A percentile compares a stretch with the other conserved stretches of the same genome.
These are phyloP conservation scores for Odontesthes bonariensis DNA, from an alignment of 2,113 vertebrate species.

Conservation along the genomic window DNA sequence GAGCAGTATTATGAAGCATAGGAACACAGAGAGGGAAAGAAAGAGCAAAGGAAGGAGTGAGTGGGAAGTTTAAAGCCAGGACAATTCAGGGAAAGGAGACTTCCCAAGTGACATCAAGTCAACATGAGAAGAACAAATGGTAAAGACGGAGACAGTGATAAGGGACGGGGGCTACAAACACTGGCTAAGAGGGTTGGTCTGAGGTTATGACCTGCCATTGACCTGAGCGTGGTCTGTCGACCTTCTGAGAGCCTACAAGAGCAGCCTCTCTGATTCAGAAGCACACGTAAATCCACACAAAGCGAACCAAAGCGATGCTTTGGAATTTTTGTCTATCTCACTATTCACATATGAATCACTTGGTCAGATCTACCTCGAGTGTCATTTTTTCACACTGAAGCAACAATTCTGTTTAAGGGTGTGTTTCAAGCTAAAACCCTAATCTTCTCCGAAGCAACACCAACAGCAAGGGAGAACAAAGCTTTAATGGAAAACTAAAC, in stretches of 20 bases:
- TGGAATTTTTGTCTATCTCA: too few relatives aligned
- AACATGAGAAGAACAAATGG: slow-evolving; percentile 25
- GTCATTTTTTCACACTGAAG: too few relatives aligned
- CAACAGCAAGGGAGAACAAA: too few relatives aligned
- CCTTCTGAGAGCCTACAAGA: slow-evolving; percentile 19
- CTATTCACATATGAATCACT: too few relatives aligned
- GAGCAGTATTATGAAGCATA: slow-evolving; percentile 58
- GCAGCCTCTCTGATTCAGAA: slow-evolving; percentile 9
- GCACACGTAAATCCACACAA: neutral
- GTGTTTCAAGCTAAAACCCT: too few relatives aligned
- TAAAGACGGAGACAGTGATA: slow-evolving; percentile 23
- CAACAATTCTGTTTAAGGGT: too few relatives aligned
- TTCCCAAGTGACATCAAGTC: slow-evolving; percentile 18
- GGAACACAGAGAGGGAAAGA: slow-evolving; percentile 64
- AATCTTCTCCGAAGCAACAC: too few relatives aligned
- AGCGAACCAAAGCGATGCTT: too few relatives aligned
- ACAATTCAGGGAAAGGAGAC: slow-evolving; percentile 39
- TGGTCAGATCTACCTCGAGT: too few relatives aligned
- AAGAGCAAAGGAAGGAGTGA: slow-evolving; percentile 70
- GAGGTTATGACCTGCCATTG: slow-evolving; percentile 46
- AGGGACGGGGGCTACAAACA: slow-evolving; percentile 11
- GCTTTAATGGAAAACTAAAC: too few relatives aligned
- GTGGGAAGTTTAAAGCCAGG: slow-evolving; percentile 65
- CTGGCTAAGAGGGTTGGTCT: slow-evolving; percentile 32
- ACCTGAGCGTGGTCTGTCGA: slow-evolving; percentile 42